A percentile compares a stretch with the other conserved stretches of the same genome.
phyloP scores from a whole-genome alignment of 2,888 invertebrate genomes.

The Ethmia dodecea region DNA sequence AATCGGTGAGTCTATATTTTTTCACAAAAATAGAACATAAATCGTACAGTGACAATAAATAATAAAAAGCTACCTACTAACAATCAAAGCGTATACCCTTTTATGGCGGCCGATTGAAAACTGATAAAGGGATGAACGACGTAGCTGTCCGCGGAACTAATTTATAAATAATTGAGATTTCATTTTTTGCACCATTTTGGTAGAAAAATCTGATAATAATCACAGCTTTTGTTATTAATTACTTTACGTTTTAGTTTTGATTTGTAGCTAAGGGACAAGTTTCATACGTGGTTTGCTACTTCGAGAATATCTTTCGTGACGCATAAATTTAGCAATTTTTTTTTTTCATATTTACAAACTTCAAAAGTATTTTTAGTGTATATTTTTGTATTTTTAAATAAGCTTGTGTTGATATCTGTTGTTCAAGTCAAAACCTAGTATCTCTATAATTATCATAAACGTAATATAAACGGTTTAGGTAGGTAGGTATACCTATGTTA shows the following conservation, averaged over 20 bases:
- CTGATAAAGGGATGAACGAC: conserved; percentile 71
- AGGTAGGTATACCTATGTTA: too few species aligned
- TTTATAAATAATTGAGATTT: conserved; percentile 76
- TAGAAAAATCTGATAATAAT: conserved; percentile 23
- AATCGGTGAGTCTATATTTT: conserved; percentile 36
- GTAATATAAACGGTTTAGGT: too few species aligned
- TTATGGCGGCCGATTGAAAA: conserved; percentile 69
- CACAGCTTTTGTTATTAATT: conserved; percentile 1
- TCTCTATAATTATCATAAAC: too few species aligned
- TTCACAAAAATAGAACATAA: conserved; percentile 36
- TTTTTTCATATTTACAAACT: too few species aligned
- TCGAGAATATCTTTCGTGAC: too few species aligned
- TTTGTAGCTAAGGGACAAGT: not conserved
- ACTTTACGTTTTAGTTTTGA: not conserved
- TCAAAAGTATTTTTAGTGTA: too few species aligned
- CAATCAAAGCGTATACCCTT: conserved; percentile 68
- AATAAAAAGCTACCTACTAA: conserved; percentile 41
- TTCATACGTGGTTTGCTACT: too few species aligned
- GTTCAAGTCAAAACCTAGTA: too few species aligned
- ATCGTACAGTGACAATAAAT: conserved; percentile 54
- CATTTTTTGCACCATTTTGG: conserved; percentile 45
- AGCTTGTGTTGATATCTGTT: too few species aligned
- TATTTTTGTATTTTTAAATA: too few species aligned
- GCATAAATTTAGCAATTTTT: too few species aligned
- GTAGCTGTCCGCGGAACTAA: conserved; percentile 72